A percentile compares a stretch with the other conserved stretches of the same genome.
These are phyloP conservation scores for Pseudochromis fuscus DNA, from an alignment of 2,797 vertebrate genomes.

Conservation along the genomic window DNA sequence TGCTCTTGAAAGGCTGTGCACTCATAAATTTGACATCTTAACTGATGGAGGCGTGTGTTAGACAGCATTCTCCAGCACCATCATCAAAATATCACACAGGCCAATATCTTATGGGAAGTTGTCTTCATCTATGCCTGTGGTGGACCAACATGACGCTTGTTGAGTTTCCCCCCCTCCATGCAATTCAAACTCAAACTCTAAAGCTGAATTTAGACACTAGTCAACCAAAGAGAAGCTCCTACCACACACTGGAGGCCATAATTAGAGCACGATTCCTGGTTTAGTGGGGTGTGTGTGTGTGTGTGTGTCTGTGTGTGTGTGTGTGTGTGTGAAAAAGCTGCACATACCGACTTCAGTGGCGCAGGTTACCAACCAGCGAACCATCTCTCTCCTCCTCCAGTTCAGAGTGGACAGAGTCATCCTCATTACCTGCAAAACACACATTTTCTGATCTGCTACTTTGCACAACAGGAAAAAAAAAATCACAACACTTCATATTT, in stretches of 20 bases:
- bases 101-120: slow-evolving; percentile 19
- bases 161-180: not conserved
- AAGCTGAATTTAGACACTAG: slow-evolving; percentile 6
- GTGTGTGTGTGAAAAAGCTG: not conserved
- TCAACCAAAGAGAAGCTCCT: not conserved
- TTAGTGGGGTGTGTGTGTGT: not conserved
- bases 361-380: slow-evolving; percentile 98
- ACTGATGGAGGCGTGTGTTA: not conserved
- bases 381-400: slow-evolving; percentile 98
- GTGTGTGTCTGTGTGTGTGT: not conserved
- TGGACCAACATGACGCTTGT: not conserved
- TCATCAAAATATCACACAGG: slow-evolving; percentile 3
- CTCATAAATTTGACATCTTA: not conserved
- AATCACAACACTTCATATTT: not conserved
- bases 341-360: slow-evolving; percentile 98
- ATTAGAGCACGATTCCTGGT: slow-evolving; percentile 12
- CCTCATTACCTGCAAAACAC: slow-evolving; percentile 92
- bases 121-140: not conserved
- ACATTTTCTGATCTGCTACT: not conserved
- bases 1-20: not conserved
- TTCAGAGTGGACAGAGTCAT: slow-evolving; percentile 99
- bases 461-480: not conserved
- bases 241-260: not conserved
- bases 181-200: slow-evolving; percentile 2
- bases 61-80: not conserved